phyloP scores from a whole-genome alignment of 2,113 vertebrate species.

The Acanthisitta chloris region DNA sequence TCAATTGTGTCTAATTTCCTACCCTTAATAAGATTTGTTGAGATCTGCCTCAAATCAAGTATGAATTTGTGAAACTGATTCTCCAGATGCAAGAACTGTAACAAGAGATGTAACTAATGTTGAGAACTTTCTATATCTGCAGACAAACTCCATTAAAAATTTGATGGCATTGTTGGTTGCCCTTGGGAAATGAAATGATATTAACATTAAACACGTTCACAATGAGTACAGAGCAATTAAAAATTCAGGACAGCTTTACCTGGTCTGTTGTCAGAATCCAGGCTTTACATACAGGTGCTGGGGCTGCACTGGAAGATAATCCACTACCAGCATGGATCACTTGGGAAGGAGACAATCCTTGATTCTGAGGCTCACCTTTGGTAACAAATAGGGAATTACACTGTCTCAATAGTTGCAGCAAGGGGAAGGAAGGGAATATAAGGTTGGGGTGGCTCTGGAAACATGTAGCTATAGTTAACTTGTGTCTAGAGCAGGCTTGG shows the following conservation, averaged over 20 bases:
- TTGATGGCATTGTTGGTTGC: rapidly evolving
- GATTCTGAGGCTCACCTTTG: neutral
- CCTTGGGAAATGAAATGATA: neutral
- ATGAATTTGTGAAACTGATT: neutral
- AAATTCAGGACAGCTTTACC: neutral
- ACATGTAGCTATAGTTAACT: neutral
- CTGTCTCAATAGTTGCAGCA: rapidly evolving
- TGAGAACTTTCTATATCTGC: neutral
- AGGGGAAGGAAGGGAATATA: neutral
- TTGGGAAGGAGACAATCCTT: neutral
- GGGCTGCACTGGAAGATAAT: neutral
- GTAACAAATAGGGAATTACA: neutral
- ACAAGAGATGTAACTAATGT: neutral
- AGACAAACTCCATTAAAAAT: neutral
- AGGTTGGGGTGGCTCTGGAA: neutral
- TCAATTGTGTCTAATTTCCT: neutral
- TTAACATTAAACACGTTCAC: too few relatives aligned
- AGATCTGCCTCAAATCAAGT: neutral
- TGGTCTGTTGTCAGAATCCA: neutral
- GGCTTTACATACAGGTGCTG: rapidly evolving
- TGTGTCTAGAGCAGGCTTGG: neutral
- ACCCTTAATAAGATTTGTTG: neutral
- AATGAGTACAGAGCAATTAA: neutral
- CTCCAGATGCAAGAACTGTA: neutral
- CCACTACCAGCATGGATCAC: neutral